Percentiles rank a stretch among this genome's conserved stretches.
Evolutionary conservation across 2,113 vertebrate genomes (phyloP).

Genomic region (Myodes glareolus): DNA sequence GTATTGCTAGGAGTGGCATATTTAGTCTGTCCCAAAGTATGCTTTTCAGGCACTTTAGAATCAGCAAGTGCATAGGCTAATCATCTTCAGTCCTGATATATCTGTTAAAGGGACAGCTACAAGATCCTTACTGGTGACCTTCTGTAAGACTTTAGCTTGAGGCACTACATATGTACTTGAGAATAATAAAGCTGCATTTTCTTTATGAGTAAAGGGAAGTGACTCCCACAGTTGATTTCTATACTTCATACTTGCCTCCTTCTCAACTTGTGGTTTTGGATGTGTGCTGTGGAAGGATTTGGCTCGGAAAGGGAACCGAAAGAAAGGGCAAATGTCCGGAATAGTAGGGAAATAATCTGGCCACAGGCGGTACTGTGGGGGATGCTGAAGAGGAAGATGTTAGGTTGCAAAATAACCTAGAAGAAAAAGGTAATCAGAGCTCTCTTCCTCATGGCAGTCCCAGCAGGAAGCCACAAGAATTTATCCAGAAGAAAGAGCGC

Average conservation of each 20-base stretch:
- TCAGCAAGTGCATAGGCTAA: constrained; percentile 40
- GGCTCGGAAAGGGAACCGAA: background rate
- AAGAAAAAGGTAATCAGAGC: background rate
- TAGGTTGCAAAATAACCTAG: background rate
- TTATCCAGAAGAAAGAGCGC: background rate
- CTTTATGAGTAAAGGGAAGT: constrained; percentile 58
- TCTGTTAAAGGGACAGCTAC: constrained; percentile 52
- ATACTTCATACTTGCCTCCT: background rate
- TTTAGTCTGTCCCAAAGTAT: constrained; percentile 35
- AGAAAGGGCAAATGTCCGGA: background rate
- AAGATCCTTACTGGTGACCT: constrained; percentile 41
- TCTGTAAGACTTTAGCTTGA: constrained; percentile 67
- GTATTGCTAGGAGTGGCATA: constrained; percentile 32
- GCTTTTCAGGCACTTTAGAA: constrained; percentile 50
- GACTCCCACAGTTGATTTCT: background rate
- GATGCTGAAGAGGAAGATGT: background rate
- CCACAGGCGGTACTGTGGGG: background rate
- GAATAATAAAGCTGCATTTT: constrained; percentile 79
- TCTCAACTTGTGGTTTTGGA: background rate
- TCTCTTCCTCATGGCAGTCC: background rate
- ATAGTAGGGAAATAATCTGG: background rate
- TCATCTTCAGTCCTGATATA: background rate
- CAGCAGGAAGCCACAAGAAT: background rate
- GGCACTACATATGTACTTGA: constrained; percentile 61
- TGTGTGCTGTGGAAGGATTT: background rate